Conservation (phyloP, 2,888 invertebrate genomes). For the Neoaliturus tenellus region DNA sequence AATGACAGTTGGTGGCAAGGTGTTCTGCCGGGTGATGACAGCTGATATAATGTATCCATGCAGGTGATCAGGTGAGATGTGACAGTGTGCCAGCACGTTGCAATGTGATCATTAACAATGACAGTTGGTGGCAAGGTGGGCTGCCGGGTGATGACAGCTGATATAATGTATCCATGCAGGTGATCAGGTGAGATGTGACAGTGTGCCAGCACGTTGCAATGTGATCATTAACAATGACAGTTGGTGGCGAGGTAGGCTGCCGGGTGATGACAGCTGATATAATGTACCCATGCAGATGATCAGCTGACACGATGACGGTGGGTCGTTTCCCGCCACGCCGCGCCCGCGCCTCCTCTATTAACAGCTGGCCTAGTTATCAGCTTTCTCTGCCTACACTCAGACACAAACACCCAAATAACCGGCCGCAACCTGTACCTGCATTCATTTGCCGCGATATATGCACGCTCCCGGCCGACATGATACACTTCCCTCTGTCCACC, state of each 20-base stretch:
- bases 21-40: background rate
- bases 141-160: background rate
- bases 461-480: background rate
- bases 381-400: slow-evolving; percentile 28
- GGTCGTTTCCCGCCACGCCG: slow-evolving; percentile 35
- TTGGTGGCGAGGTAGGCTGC: background rate
- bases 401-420: slow-evolving; percentile 43
- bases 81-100: background rate
- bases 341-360: slow-evolving; percentile 37
- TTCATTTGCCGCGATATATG: background rate
- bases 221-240: background rate
- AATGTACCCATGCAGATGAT: slow-evolving; percentile 11
- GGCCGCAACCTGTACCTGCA: background rate
- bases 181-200: background rate
- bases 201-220: background rate
- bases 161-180: background rate
- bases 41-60: background rate
- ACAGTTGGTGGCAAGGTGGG: background rate
- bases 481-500: background rate
- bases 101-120: background rate
- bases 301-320: slow-evolving; percentile 32
- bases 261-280: slow-evolving; percentile 1
- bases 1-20: background rate
- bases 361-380: slow-evolving; percentile 35
- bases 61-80: background rate